Evolutionary conservation across 2,888 invertebrate species (phyloP), one percentile per base, ranked within the genome.

Genomic region (Heliconius ismenius): DNA sequence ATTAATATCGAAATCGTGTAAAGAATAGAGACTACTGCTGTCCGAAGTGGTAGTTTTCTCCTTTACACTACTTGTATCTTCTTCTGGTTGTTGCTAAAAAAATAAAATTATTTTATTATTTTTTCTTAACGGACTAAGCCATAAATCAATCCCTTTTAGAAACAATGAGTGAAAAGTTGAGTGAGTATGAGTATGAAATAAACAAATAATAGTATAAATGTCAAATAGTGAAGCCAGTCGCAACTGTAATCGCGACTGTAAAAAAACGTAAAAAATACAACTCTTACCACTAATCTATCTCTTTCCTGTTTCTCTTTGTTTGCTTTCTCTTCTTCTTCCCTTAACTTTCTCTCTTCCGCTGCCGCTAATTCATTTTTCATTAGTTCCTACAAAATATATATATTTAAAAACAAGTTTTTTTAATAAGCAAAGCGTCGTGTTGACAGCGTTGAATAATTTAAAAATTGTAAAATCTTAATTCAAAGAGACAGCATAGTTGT

Each of bases 1-100:
- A 89, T 97, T 97, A 84, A 98, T 98, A 85, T 99, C 99, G 92
- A 99, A 99, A 92, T 99, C 98, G 88, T 99, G 99, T 62, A 96
- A 84, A 0, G 95, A 95, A 85, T 96, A 96, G 39, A 95, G 81
- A 79, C 95, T 95, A 2, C 89, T 86, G 80, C 90, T 94, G 84
- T 95, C 95, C 0, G 84, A 82, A 1, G 85, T 28, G 0, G 81
- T 74, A 3, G 76, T 82, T 21, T 83, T 82, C 3, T 81, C 82
- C 18, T 81, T 81, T 26, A 79, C 79, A 39, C 77, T 78, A 67
- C 77, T 82, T 49, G 18, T 21, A 0, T 81, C 83, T 0, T 81
- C 80, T 13, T 85, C 82, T 0, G 43, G 65, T 36, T 82, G 84
- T 60, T 86, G 81, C 80, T 87, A 58, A 58, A 58, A 58, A 58